phyloP scores from a whole-genome alignment of 2,888 invertebrate species.

The Ichneumoninae sp. region DNA sequence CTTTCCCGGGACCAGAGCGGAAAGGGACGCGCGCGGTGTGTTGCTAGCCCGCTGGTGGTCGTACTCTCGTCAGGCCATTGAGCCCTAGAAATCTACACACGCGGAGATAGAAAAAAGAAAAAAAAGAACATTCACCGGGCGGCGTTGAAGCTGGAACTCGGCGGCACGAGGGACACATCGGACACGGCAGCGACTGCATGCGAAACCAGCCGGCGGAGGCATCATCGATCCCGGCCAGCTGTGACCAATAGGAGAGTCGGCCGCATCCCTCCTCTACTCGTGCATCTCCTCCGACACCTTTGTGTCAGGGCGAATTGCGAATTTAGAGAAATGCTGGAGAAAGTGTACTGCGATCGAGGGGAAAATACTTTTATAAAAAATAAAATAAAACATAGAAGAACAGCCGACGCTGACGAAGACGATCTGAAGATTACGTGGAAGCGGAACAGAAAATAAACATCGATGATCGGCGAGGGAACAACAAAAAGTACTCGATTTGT shows the following conservation, averaged over 20 bases:
- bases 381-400: not conserved
- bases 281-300: conserved; percentile 39
- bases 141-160: conserved; percentile 18
- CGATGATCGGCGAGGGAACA: conserved; percentile 7
- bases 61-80: conserved; percentile 60
- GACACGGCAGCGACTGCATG: conserved; percentile 61
- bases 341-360: conserved; percentile 36
- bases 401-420: not conserved
- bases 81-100: conserved; percentile 50
- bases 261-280: conserved; percentile 47
- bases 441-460: conserved; percentile 43
- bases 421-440: not conserved
- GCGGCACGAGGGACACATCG: conserved; percentile 66
- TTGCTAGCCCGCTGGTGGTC: conserved; percentile 39
- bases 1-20: conserved; percentile 28
- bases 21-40: conserved; percentile 31
- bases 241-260: conserved; percentile 75
- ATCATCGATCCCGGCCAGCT: conserved; percentile 79
- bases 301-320: conserved; percentile 24
- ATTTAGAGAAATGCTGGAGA: conserved; percentile 42
- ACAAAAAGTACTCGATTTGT: not conserved
- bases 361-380: conserved; percentile 15
- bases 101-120: not conserved
- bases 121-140: conserved; percentile 7
- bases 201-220: conserved; percentile 63